Percentiles rank a stretch among this genome's conserved stretches.
These are phyloP conservation scores for Metaphire vulgaris DNA, from an alignment of 1,140 invertebrate species.

Conservation along the genomic window DNA sequence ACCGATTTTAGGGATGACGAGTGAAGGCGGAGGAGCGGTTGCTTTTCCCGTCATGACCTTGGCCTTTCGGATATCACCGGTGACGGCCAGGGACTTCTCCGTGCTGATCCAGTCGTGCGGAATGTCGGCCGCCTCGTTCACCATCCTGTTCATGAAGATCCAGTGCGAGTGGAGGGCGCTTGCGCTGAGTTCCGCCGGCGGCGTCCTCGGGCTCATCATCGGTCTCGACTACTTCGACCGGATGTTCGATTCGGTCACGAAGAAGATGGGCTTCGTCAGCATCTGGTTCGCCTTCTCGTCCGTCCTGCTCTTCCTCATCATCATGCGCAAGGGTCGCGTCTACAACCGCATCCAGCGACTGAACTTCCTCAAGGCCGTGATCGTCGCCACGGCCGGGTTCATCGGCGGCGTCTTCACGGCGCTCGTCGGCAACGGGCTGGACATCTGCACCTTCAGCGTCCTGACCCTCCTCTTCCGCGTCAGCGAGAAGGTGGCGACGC, in stretches of 20 bases:
- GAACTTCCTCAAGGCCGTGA: slow-evolving; percentile 32
- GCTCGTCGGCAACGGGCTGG: slow-evolving; percentile 39
- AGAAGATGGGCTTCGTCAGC: slow-evolving; percentile 42
- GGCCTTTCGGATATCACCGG: slow-evolving; percentile 34
- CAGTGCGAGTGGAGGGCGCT: slow-evolving; percentile 36
- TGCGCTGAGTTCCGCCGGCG: slow-evolving; percentile 37
- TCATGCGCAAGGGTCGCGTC: slow-evolving; percentile 35
- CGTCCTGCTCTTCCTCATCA: slow-evolving; percentile 38
- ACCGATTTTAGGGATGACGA: slow-evolving; percentile 38
- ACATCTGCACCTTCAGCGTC: slow-evolving; percentile 41
- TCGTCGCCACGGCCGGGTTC: slow-evolving; percentile 38
- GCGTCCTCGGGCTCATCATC: slow-evolving; percentile 35
- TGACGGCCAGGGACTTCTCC: slow-evolving; percentile 39
- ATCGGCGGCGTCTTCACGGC: slow-evolving; percentile 40
- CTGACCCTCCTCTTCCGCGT: slow-evolving; percentile 43
- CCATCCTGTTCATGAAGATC: slow-evolving; percentile 39
- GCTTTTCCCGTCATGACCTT: slow-evolving; percentile 44
- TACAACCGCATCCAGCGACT: slow-evolving; percentile 34
- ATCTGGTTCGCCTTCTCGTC: slow-evolving; percentile 43
- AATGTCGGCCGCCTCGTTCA: slow-evolving; percentile 36
- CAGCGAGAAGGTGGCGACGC: slow-evolving; percentile 44
- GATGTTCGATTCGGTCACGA: slow-evolving; percentile 31
- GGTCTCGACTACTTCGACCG: slow-evolving; percentile 35
- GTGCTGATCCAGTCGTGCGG: slow-evolving; percentile 40
- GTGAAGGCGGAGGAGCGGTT: slow-evolving; percentile 40